Evolutionary conservation across 2,797 vertebrate genomes (phyloP).

Genomic region (Coilia nasus): DNA sequence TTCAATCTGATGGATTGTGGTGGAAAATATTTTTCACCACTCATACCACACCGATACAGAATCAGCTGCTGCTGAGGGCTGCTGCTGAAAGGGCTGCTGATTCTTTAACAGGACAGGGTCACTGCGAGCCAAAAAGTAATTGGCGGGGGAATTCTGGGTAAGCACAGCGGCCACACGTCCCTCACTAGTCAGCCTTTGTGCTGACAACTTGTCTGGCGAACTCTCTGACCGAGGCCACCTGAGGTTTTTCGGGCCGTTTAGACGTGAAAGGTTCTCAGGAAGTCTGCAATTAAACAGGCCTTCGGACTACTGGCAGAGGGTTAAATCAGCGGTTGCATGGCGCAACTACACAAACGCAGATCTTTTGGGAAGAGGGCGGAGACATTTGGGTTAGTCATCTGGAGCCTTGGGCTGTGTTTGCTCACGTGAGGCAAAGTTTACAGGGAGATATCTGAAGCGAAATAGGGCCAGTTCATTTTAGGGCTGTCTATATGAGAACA

Average conservation of each 20-base stretch:
- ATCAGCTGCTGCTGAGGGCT: background rate
- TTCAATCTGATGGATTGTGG: background rate
- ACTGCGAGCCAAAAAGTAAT: background rate
- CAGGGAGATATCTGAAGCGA: background rate
- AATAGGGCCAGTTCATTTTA: background rate
- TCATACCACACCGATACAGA: background rate
- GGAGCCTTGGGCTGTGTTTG: background rate
- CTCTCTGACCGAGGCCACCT: background rate
- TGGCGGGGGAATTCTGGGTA: background rate
- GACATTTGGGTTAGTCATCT: background rate
- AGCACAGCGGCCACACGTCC: background rate
- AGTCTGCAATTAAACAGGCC: background rate
- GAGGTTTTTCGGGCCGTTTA: background rate
- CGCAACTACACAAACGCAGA: background rate
- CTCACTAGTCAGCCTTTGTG: background rate
- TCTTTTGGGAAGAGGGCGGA: background rate
- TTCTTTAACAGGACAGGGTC: background rate
- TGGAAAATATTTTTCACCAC: background rate
- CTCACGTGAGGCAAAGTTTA: background rate
- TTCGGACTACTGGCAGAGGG: background rate
- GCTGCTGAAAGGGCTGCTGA: too few species aligned
- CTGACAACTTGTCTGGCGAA: background rate
- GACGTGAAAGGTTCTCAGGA: background rate
- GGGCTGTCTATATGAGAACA: background rate
- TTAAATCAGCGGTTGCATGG: background rate